These are phyloP conservation scores for Nothobranchius furzeri DNA, from an alignment of 2,113 vertebrate species.

Conservation along the genomic window DNA sequence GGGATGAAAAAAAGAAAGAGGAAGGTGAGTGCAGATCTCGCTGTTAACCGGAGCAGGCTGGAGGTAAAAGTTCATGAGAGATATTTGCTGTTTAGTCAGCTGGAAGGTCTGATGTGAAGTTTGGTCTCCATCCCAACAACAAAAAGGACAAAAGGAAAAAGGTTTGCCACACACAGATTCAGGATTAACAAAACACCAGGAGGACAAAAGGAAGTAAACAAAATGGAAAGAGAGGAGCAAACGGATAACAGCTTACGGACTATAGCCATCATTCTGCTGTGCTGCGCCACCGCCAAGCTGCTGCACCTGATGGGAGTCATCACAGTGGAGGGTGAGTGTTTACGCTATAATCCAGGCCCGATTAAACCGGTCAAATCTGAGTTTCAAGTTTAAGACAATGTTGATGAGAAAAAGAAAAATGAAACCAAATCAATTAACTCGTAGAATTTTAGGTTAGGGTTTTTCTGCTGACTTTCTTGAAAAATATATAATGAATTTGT, in stretches of 20 bases:
- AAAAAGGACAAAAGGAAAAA: neutral
- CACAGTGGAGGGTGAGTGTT: conserved; percentile 87
- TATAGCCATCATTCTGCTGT: conserved; percentile 85
- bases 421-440: too few species aligned
- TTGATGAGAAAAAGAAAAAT: too few species aligned
- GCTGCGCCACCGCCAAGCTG: conserved; percentile 89
- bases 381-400: too few species aligned
- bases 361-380: neutral
- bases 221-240: conserved; percentile 75
- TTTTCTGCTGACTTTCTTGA: too few species aligned
- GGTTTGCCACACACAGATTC: neutral
- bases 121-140: neutral
- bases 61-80: conserved; percentile 15
- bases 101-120: neutral
- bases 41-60: conserved; percentile 21
- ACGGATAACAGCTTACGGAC: conserved; percentile 86
- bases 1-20: conserved; percentile 61
- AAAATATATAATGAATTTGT: too few species aligned
- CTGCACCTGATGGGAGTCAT: conserved; percentile 90
- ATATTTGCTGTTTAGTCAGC: neutral
- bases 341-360: neutral
- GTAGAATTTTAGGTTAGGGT: too few species aligned
- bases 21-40: conserved; percentile 40
- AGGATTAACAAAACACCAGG: neutral
- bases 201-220: neutral